Percentiles rank a stretch among this genome's conserved stretches.
Conservation (phyloP, 2,888 invertebrate genomes). For the Eulithis testata region DNA sequence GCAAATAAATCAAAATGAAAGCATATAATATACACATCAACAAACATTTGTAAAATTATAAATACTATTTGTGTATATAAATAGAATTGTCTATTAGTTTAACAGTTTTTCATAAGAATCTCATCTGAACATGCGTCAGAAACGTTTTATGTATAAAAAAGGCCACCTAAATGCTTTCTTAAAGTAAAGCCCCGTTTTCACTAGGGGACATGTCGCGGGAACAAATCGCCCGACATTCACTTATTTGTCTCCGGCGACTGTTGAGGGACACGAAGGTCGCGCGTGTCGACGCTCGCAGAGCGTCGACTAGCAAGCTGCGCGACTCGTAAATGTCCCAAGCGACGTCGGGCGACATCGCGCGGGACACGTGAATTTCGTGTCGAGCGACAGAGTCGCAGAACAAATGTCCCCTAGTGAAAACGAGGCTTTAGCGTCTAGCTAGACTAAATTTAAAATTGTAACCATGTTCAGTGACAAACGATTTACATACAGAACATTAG, state of each 20-base stretch:
- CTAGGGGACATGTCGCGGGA: too few relatives aligned
- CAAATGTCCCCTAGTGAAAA: too few relatives aligned
- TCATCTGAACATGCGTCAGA: conserved; percentile 21
- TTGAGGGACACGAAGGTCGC: too few relatives aligned
- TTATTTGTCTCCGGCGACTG: too few relatives aligned
- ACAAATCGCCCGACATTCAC: too few relatives aligned
- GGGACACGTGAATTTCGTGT: too few relatives aligned
- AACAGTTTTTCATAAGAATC: conserved; percentile 33
- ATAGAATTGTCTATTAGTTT: conserved; percentile 26
- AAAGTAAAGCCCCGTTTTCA: too few relatives aligned
- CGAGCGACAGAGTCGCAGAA: too few relatives aligned
- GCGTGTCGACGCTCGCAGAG: too few relatives aligned
- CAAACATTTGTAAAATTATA: conserved; percentile 34
- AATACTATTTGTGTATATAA: conserved; percentile 23
- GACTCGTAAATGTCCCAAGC: too few relatives aligned
- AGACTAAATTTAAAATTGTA: conserved; percentile 19
- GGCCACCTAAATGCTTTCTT: conserved; percentile 32
- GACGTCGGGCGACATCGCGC: too few relatives aligned
- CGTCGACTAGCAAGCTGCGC: too few relatives aligned
- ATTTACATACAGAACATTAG: conserved; percentile 11
- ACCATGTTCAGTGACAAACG: conserved; percentile 15
- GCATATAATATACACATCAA: conserved; percentile 20
- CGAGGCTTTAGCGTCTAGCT: conserved; percentile 12
- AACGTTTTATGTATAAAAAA: conserved; percentile 31
- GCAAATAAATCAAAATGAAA: conserved; percentile 25